Base-by-base conservation (phyloP, 1,140 invertebrate genomes). In the Drosophila lacertosa region DNA sequence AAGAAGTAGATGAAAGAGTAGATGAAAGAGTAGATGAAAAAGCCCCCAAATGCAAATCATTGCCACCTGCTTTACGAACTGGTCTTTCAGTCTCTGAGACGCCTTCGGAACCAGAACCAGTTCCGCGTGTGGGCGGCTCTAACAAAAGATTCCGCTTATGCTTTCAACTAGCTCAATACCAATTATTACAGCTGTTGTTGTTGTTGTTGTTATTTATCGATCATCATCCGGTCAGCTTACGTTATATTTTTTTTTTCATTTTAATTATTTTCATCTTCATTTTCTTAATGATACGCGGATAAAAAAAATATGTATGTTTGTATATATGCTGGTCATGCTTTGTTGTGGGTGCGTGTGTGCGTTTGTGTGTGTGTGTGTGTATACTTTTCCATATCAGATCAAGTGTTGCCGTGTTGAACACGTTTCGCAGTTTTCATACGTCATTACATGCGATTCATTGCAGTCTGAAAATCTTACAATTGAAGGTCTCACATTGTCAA, bases 201-300 rank as follows among this genome's bases (percentile, higher is more conserved):
- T 29, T 63, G 22, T 9, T 24, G 16, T 16, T 45, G 63, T 9
- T 47, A n/a, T 37, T 26, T 51, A 59, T 60, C 66, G 72, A 77
- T 65, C 71, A 70, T 60, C 74, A 75, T 77, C 72, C 74, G 74
- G 74, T 77, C 72, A 75, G 70, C 68, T 64, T 22, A 57, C 50
- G 67, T 51, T 10, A 5, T 18, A 42, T 42, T 18, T 10, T 35
- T 20, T 3, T 39, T 0, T 39, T 9, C 16, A 15, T 39, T 6
- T 16, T 2, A 7, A 3, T 40, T 18, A 18, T 9, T 20, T 20
- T 20, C 51, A 0, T 29, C 5, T 22, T 44, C 18, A 20, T 5
- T 5, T 44, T 13, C n/a, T 62, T 71, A 74, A 64, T 63, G 59
- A 75, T 39, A 77, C 57, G 29, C 72, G 66, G 60, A 77, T 77